Conservation (phyloP, 2,113 vertebrate species). For the Toxotes chatareus region DNA sequence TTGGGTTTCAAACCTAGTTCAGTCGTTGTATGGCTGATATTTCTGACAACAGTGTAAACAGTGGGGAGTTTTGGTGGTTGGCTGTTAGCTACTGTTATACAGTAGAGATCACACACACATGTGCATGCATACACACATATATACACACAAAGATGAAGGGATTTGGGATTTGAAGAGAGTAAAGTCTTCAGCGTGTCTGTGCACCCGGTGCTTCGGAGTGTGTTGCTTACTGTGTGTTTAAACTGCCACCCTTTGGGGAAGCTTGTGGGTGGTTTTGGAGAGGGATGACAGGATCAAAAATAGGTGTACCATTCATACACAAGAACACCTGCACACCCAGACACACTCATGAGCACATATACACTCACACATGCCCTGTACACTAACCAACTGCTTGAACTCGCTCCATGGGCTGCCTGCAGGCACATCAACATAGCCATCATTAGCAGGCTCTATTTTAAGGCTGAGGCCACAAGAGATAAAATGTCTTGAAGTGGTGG, state of each 20-base stretch:
- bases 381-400: constrained; percentile 49
- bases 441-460: constrained; percentile 69
- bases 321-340: constrained; percentile 55
- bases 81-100: constrained; percentile 49
- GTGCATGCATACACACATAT: neutral
- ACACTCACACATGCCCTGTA: constrained; percentile 28
- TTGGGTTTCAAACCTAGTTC: constrained; percentile 59
- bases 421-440: constrained; percentile 61
- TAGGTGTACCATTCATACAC: constrained; percentile 36
- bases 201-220: constrained; percentile 18
- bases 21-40: constrained; percentile 40
- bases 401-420: constrained; percentile 63
- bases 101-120: constrained; percentile 34
- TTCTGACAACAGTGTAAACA: constrained; percentile 47
- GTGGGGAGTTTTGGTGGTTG: constrained; percentile 30
- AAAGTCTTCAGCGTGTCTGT: constrained; percentile 45
- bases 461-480: constrained; percentile 43
- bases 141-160: constrained; percentile 55
- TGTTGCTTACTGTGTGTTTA: constrained; percentile 60
- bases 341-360: constrained; percentile 34
- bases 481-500: constrained; percentile 19
- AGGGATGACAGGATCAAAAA: constrained; percentile 69
- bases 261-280: constrained; percentile 64
- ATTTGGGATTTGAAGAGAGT: constrained; percentile 45
- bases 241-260: constrained; percentile 46